Percentiles rank a stretch among this genome's conserved stretches.
These are phyloP conservation scores for Ibidorhyncha struthersii DNA, from an alignment of 2,113 vertebrate species.

Conservation along the genomic window DNA sequence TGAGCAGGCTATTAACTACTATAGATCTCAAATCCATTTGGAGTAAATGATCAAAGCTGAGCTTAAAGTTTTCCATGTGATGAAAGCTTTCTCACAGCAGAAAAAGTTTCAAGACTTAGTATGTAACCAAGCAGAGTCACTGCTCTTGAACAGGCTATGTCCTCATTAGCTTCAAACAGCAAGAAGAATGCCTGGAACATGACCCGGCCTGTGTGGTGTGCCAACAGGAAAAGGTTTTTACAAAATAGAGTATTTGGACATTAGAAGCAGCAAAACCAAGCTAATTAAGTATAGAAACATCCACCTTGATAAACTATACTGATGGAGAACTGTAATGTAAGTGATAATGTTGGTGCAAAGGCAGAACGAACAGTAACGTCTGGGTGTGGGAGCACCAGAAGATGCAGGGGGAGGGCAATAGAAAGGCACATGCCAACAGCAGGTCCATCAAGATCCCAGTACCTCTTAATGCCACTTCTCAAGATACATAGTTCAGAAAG, in stretches of 20 bases:
- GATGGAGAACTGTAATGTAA: neutral
- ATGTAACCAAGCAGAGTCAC: neutral
- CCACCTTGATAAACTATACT: neutral
- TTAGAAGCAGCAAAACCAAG: neutral
- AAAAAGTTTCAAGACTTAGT: neutral
- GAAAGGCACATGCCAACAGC: too few species aligned
- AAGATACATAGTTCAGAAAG: neutral
- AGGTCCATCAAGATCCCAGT: neutral
- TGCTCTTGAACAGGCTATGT: neutral
- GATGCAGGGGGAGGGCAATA: neutral
- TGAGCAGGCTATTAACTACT: too few species aligned
- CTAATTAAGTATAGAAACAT: neutral
- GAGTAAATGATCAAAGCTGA: neutral
- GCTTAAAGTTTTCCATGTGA: neutral
- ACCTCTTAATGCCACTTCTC: neutral
- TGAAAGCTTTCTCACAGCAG: neutral
- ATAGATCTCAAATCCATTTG: neutral
- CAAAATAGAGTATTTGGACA: neutral
- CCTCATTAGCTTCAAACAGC: neutral
- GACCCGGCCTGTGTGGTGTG: too few species aligned
- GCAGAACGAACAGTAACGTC: neutral
- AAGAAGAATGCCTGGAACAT: neutral
- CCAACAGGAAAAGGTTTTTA: neutral
- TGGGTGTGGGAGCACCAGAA: neutral
- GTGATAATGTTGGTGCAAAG: neutral